These are phyloP conservation scores for Holocentrus rufus DNA, from an alignment of 2,797 vertebrate genomes.

Conservation along the genomic window DNA sequence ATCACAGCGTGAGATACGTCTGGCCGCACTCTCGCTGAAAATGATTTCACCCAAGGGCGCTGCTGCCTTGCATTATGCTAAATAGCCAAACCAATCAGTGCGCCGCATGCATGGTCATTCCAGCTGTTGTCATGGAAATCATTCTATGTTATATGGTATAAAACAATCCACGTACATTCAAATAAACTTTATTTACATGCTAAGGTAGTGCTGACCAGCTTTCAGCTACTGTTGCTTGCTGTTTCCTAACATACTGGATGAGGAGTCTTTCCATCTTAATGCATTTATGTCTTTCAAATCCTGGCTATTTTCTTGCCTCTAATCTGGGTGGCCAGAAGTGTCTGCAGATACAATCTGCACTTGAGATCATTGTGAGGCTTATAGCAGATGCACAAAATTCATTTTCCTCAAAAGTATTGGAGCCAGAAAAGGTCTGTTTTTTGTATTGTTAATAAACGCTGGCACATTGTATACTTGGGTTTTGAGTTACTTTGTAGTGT, in stretches of 20 bases:
- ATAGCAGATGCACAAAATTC: slow-evolving; percentile 8
- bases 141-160: slow-evolving; percentile 6
- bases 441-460: neutral
- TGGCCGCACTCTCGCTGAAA: slow-evolving; percentile 22
- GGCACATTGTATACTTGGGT: neutral
- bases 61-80: slow-evolving; percentile 44
- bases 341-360: neutral
- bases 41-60: slow-evolving; percentile 37
- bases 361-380: slow-evolving; percentile 1
- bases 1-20: slow-evolving; percentile 42
- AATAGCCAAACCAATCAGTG: slow-evolving; percentile 39
- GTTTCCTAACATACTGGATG: neutral
- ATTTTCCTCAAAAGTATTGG: slow-evolving; percentile 3
- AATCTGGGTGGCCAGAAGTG: neutral
- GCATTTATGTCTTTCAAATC: neutral
- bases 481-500: neutral
- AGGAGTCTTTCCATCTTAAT: slow-evolving; percentile 11
- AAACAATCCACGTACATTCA: slow-evolving; percentile 18
- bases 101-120: slow-evolving; percentile 2
- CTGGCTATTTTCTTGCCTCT: neutral
- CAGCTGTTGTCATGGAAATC: slow-evolving; percentile 35
- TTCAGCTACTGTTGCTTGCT: neutral
- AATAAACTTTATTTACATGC: slow-evolving; percentile 2
- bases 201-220: neutral
- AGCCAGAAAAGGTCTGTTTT: slow-evolving; percentile 9